phyloP scores from a whole-genome alignment of 2,113 vertebrate species.

The Empidonax alnorum region DNA sequence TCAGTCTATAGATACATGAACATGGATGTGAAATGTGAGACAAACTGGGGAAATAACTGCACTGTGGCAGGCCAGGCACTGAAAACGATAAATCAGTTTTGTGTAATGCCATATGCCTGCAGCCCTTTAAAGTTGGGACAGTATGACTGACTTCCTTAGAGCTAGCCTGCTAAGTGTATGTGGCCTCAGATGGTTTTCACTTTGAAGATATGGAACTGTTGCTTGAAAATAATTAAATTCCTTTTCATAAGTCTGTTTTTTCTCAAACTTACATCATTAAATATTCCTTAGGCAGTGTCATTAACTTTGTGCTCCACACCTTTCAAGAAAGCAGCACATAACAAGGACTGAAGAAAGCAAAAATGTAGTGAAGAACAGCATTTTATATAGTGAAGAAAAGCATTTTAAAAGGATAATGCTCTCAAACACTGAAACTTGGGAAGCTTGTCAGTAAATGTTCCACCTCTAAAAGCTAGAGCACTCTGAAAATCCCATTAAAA shows the following conservation, averaged over 20 bases:
- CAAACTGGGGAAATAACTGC: neutral
- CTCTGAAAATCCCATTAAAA: neutral
- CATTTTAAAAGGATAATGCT: neutral
- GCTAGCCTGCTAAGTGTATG: neutral
- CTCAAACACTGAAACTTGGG: neutral
- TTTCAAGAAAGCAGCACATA: neutral
- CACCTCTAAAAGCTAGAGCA: neutral
- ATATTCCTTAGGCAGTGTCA: neutral
- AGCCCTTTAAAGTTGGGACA: neutral
- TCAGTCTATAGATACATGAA: neutral
- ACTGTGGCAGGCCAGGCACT: neutral
- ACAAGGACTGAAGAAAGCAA: neutral
- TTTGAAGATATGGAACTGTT: neutral
- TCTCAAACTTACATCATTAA: neutral
- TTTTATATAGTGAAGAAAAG: neutral
- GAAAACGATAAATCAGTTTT: conserved; percentile 26
- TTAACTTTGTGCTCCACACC: neutral
- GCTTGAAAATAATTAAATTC: conserved; percentile 43
- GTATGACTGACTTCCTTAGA: neutral
- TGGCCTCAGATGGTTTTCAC: neutral
- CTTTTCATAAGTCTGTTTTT: conserved; percentile 8
- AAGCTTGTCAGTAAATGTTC: neutral
- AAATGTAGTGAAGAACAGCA: neutral
- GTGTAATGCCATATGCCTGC: neutral
- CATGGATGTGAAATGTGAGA: conserved; percentile 7